These are phyloP conservation scores for Therioaphis trifolii DNA, from an alignment of 2,888 invertebrate genomes.

Conservation along the genomic window DNA sequence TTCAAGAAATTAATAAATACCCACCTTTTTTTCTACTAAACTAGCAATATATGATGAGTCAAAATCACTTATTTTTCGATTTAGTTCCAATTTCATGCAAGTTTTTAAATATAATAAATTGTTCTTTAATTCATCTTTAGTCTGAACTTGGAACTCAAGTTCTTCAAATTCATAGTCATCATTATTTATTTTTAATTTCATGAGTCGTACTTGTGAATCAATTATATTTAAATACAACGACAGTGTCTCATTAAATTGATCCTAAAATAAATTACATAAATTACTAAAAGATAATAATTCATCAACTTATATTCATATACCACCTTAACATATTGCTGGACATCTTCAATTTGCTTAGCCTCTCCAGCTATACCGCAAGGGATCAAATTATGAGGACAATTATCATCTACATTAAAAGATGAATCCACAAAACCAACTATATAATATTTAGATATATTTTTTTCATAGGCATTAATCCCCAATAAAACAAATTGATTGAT, in stretches of 20 bases:
- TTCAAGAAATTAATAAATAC: not conserved
- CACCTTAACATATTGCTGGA: slow-evolving; percentile 27
- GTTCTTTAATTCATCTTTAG: slow-evolving; percentile 29
- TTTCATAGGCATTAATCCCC: not conserved
- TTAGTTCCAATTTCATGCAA: slow-evolving; percentile 50
- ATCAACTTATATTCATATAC: not conserved
- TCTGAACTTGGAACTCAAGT: slow-evolving; percentile 30
- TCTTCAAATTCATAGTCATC: slow-evolving; percentile 5
- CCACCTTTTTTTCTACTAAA: slow-evolving; percentile 51
- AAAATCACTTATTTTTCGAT: not conserved
- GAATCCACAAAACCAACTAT: slow-evolving; percentile 45
- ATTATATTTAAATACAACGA: slow-evolving; percentile 32
- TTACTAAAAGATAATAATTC: not conserved
- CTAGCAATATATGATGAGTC: not conserved
- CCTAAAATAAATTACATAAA: slow-evolving; percentile 6
- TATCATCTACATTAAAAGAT: slow-evolving; percentile 21
- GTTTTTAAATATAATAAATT: slow-evolving; percentile 49
- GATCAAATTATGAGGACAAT: slow-evolving; percentile 43
- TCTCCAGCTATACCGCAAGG: slow-evolving; percentile 20
- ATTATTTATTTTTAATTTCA: slow-evolving; percentile 11
- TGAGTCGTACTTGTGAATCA: slow-evolving; percentile 16
- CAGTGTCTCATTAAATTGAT: not conserved
- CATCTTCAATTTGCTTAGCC: slow-evolving; percentile 13
- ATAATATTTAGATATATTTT: not conserved
- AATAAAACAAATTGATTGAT: slow-evolving; percentile 14